Base-by-base conservation (phyloP, 2,888 invertebrate species). In the Timandra comae region DNA sequence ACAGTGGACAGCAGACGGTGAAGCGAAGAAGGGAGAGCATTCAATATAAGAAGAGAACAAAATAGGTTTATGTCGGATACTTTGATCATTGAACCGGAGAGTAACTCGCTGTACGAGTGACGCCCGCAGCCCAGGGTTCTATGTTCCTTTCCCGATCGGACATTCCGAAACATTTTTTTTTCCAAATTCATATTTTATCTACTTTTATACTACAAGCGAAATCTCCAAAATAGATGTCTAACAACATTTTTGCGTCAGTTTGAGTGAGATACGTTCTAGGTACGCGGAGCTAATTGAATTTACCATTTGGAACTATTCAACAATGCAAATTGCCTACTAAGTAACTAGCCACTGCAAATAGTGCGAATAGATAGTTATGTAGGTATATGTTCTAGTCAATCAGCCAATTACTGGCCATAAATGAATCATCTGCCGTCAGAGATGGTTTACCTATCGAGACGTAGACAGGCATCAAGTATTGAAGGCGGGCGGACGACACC, bases 21-120 rank as follows among this genome's bases (percentile, higher is more conserved):
- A 53, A 51, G 56, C 47, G 55, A 39, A 34, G 39, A 57, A 58
- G 61, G 79, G 72, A 68, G 77, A 63, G 80, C 74, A 81, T 84
- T 79, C 81, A 84, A 85, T 84, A 84, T 84, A 84, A 85, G 84
- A 85, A 84, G 78, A 82, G 80, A 82, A 82, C 82, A 81, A 85
- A 85, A 85, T 85, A 82, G 84, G 82, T 85, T 85, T 85, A 85
- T 81, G 82, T 80, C 76, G 76, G 79, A 82, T 78, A 84, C 85
- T 85, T 85, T 85, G 85, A 85, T 84, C 84, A 78, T 72, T 82
- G 75, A 75, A 62, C 82, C 82, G 84, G 82, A 76, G 81, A 80
- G 71, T 78, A 80, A 85, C 78, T 75, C 70, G 69, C 71, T 76
- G 58, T 66, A 63, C 68, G 67, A 76, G 65, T 70, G 68, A 71